Percentiles rank a stretch among this genome's conserved stretches.
phyloP scores from a whole-genome alignment of 2,797 vertebrate species.

The Parauchenoglanis ngamensis region DNA sequence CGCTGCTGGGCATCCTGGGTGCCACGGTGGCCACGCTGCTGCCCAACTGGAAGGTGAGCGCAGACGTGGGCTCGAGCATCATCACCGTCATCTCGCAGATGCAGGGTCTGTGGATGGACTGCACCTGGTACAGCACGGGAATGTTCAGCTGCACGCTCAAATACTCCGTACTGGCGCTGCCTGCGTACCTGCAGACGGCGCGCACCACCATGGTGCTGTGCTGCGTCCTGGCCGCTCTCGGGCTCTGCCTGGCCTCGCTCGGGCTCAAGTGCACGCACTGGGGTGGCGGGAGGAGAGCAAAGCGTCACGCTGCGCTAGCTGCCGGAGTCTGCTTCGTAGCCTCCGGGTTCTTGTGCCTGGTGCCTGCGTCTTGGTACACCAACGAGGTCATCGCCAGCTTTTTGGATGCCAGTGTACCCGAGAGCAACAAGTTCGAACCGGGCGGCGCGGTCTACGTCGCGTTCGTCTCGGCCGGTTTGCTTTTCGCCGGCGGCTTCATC shows the following conservation, averaged over 20 bases:
- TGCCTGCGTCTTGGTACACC: constrained; percentile 82
- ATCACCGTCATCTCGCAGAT: constrained; percentile 79
- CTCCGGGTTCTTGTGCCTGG: constrained; percentile 74
- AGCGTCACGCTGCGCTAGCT: constrained; percentile 72
- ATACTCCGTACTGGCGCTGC: constrained; percentile 77
- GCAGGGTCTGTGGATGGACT: constrained; percentile 88
- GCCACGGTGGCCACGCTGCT: constrained; percentile 77
- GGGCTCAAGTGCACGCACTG: constrained; percentile 84
- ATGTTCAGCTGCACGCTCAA: constrained; percentile 85
- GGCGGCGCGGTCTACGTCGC: constrained; percentile 81
- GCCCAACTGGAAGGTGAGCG: constrained; percentile 83
- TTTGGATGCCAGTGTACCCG: constrained; percentile 74
- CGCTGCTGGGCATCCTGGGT: constrained; percentile 75
- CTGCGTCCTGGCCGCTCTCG: constrained; percentile 76
- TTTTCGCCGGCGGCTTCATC: constrained; percentile 75
- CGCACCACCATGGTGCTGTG: constrained; percentile 83
- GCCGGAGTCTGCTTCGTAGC: constrained; percentile 78
- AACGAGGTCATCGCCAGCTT: constrained; percentile 79
- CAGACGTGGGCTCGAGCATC: constrained; percentile 77
- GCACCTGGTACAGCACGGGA: constrained; percentile 85
- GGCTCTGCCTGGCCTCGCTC: constrained; percentile 74
- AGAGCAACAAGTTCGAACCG: constrained; percentile 79
- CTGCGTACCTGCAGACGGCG: constrained; percentile 78
- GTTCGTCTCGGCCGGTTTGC: constrained; percentile 77
- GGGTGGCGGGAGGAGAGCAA: constrained; percentile 72